A percentile compares a stretch with the other conserved stretches of the same genome.
These are phyloP conservation scores for Campylorhamphus procurvoides DNA, from an alignment of 2,113 vertebrate genomes.

Conservation along the genomic window DNA sequence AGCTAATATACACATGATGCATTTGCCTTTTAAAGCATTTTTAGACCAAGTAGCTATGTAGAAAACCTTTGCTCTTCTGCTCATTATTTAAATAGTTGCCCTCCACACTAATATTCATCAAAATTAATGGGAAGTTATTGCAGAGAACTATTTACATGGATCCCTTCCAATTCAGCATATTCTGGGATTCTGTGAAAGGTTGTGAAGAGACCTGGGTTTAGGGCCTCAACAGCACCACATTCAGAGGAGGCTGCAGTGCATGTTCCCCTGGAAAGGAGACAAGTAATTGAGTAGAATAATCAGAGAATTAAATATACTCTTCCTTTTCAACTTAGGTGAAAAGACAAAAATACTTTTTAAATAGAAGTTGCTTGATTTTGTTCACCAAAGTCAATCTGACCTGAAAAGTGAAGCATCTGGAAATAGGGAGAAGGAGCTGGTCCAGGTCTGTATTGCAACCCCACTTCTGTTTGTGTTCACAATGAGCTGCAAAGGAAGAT, in stretches of 20 bases:
- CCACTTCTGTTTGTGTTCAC: background rate
- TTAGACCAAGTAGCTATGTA: background rate
- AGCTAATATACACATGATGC: background rate
- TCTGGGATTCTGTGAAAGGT: background rate
- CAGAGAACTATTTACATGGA: background rate
- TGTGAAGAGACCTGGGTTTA: background rate
- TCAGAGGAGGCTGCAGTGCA: fast-evolving
- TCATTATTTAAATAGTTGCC: background rate
- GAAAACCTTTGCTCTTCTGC: background rate
- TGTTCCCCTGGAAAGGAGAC: background rate
- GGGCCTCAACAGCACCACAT: background rate
- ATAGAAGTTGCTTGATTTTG: background rate
- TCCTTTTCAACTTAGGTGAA: background rate
- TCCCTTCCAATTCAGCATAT: background rate
- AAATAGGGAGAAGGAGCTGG: background rate
- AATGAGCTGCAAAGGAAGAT: background rate
- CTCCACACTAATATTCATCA: background rate
- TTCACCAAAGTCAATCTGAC: background rate
- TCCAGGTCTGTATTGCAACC: background rate
- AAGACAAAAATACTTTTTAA: background rate
- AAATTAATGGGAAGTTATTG: background rate
- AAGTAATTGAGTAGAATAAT: background rate
- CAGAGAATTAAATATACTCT: background rate
- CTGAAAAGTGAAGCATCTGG: background rate
- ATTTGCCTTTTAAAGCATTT: background rate